Evolutionary conservation across 2,113 vertebrate genomes (phyloP), one percentile per base, ranked within the genome.

Genomic region (sheep (Ovis aries)): DNA sequence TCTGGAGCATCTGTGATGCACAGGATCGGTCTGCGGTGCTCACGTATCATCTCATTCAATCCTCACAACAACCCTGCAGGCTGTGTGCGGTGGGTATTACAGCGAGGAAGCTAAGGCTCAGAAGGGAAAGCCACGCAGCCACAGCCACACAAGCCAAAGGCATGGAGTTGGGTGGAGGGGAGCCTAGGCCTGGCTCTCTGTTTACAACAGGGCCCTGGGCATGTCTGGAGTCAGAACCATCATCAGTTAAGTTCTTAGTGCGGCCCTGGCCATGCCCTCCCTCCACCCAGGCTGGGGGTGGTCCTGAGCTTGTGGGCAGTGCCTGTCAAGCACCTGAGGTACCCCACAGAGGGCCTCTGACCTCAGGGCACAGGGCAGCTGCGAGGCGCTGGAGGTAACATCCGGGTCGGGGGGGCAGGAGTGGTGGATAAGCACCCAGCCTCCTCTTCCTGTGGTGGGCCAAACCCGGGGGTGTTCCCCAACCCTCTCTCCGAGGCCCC

Each of bases 1-100:
- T 13, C 6, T 0, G 14, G 74, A 43, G 82, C 6, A 1, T 48
- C 62, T 3, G 2, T 1, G 9, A 1, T 0, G 9, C 6, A 2
- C 53, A 40, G 59, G 59, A 15, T 14, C 9, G 1, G 3, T 33
- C n/a, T 19, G 23, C 50, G 1, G n/a, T 1, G 25, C 60, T 23
- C 57, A 5, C 0, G 12, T 3, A 3, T 27, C 14, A 6, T 29
- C 59, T n/a, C 52, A 14, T 23, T 43, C 3, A 23, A 53, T 8
- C 33, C 55, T 57, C 36, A 15, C 2, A 2, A 4, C n/a, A 16
- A 1, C 60, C 31, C 36, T 0, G 74, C 4, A 1, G 15, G 5
- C 3, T 8, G 81, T 23, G 31, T 50, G 74, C 1, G 0, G 43
- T 7, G 43, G 31, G 53, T 0, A 3, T 6, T 6, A 23, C 93